These are phyloP conservation scores for Elephas maximus DNA, from an alignment of 2,113 vertebrate species.

Conservation along the genomic window DNA sequence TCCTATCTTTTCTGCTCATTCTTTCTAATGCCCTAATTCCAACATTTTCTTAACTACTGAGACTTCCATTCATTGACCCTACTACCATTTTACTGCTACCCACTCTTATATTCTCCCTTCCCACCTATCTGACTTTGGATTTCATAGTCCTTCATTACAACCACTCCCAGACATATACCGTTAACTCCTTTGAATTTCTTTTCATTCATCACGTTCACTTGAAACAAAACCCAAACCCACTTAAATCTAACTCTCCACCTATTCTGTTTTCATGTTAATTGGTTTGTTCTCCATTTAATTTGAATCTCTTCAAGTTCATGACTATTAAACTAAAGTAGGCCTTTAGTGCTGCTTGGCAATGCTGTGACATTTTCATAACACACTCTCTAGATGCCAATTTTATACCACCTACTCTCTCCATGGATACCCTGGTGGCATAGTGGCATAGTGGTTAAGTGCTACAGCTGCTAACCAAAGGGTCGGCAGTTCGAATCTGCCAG, in stretches of 20 bases:
- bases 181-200: constrained; percentile 40
- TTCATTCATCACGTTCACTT: constrained; percentile 46
- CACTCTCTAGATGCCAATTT: constrained; percentile 38
- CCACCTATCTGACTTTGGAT: constrained; percentile 50
- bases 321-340: constrained; percentile 8
- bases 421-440: background rate
- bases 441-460: no score
- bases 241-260: constrained; percentile 40
- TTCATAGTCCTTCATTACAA: constrained; percentile 52
- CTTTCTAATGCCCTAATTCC: background rate
- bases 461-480: no score
- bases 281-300: constrained; percentile 49
- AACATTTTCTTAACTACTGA: constrained; percentile 22
- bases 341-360: background rate
- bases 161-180: constrained; percentile 25
- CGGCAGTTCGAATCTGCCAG: no score
- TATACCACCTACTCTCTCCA: constrained; percentile 33
- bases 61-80: constrained; percentile 11
- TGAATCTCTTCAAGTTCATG: constrained; percentile 44
- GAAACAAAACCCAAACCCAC: background rate
- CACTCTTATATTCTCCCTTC: background rate
- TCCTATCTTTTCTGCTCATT: background rate
- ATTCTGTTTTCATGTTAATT: constrained; percentile 36
- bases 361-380: constrained; percentile 20
- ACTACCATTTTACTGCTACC: background rate